Conservation (phyloP, 2,797 vertebrate species). For the Esox lucius region DNA sequence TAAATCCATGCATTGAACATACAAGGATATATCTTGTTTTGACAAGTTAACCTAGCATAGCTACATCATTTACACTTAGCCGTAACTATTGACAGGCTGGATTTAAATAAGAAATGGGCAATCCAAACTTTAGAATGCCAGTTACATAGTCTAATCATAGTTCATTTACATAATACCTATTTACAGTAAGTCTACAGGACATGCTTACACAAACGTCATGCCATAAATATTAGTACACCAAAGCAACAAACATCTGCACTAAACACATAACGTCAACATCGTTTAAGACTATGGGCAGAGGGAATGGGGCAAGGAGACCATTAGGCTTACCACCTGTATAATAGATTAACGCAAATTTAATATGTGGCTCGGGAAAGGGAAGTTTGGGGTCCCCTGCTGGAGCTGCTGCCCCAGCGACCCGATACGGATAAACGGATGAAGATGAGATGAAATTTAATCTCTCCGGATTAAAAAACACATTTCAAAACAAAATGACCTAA, state of each 20-base stretch:
- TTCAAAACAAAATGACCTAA: conserved; percentile 2
- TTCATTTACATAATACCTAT: background rate
- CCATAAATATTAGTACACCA: background rate
- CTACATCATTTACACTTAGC: too few species aligned
- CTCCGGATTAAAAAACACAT: background rate
- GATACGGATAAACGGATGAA: too few species aligned
- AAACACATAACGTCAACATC: background rate
- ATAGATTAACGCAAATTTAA: conserved; percentile 1
- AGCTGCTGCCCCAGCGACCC: too few species aligned
- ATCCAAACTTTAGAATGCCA: too few species aligned
- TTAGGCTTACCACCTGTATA: background rate
- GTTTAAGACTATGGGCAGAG: background rate
- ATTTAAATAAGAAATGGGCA: too few species aligned
- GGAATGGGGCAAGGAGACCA: background rate
- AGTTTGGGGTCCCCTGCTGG: too few species aligned
- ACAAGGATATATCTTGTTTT: too few species aligned
- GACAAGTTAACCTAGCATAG: too few species aligned
- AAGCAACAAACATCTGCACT: background rate
- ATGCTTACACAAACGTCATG: too few species aligned
- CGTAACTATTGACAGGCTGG: too few species aligned
- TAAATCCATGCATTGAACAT: too few species aligned
- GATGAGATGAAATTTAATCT: background rate
- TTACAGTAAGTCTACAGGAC: background rate
- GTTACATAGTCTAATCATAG: background rate
- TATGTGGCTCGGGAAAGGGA: too few species aligned